A percentile compares a stretch with the other conserved stretches of the same genome.
Conservation (phyloP, 2,888 invertebrate genomes). For the Aleiodes alternator region DNA sequence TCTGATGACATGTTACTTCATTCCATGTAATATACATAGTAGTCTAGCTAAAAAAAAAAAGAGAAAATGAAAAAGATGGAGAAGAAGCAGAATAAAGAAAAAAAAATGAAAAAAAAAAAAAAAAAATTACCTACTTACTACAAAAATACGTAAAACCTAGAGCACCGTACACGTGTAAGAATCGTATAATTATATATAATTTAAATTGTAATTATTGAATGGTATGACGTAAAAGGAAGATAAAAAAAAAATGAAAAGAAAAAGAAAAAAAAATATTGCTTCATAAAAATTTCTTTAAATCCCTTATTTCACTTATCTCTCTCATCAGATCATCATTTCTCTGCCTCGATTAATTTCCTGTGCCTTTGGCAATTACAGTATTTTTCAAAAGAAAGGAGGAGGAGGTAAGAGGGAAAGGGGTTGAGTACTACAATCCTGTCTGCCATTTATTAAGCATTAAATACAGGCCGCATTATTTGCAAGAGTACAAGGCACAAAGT, state of each 20-base stretch:
- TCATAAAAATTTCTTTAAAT: conserved; percentile 20
- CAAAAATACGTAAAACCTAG: conserved; percentile 73
- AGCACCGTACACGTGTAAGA: conserved; percentile 74
- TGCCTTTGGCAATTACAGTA: conserved; percentile 30
- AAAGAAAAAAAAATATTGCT: conserved; percentile 27
- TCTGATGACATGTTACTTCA: conserved; percentile 71
- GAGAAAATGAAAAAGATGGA: not conserved
- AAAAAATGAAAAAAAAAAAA: conserved; percentile 41
- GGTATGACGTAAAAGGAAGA: conserved; percentile 74
- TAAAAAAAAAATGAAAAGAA: conserved; percentile 56
- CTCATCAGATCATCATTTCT: conserved; percentile 34
- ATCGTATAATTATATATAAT: conserved; percentile 74
- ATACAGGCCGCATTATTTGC: conserved; percentile 28
- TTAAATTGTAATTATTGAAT: conserved; percentile 76
- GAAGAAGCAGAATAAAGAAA: not conserved
- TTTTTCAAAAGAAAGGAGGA: conserved; percentile 1
- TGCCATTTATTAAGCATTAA: conserved; percentile 26
- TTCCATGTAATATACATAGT: conserved; percentile 76
- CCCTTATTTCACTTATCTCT: conserved; percentile 34
- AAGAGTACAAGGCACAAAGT: conserved; percentile 8
- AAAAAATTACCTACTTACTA: conserved; percentile 69
- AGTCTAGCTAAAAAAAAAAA: conserved; percentile 67
- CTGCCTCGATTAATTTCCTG: conserved; percentile 39
- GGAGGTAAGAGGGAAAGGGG: no score
- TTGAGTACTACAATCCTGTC: not conserved